These are phyloP conservation scores for Pollenia griseotomentosa DNA, from an alignment of 2,888 invertebrate genomes.

Conservation along the genomic window DNA sequence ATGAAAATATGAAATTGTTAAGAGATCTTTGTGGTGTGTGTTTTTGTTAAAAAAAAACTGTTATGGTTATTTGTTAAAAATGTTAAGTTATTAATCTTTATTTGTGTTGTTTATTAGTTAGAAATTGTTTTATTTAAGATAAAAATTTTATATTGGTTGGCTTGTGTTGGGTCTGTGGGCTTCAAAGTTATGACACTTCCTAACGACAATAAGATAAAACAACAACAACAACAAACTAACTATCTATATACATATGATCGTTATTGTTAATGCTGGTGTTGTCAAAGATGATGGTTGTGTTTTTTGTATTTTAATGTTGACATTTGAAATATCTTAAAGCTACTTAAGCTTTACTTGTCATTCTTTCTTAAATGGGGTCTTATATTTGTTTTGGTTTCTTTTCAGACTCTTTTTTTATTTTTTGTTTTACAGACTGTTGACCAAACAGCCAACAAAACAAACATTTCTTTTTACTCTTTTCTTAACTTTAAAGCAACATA, in stretches of 20 bases:
- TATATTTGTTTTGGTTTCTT: slow-evolving; percentile 61
- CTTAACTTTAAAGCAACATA: background rate
- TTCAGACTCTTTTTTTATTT: background rate
- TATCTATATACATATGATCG: slow-evolving; percentile 5
- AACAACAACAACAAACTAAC: slow-evolving; percentile 22
- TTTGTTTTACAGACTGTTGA: slow-evolving; percentile 30
- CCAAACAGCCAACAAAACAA: slow-evolving; percentile 56
- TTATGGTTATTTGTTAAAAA: slow-evolving; percentile 63
- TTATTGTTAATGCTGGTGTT: slow-evolving; percentile 41
- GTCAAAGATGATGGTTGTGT: slow-evolving; percentile 47
- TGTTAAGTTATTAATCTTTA: slow-evolving; percentile 50
- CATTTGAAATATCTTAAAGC: slow-evolving; percentile 73
- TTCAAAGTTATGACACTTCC: slow-evolving; percentile 71
- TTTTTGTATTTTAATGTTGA: slow-evolving; percentile 68
- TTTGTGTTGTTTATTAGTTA: slow-evolving; percentile 34
- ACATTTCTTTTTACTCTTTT: slow-evolving; percentile 49
- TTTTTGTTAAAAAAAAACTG: slow-evolving; percentile 35
- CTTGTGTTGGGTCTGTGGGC: slow-evolving; percentile 48
- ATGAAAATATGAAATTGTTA: slow-evolving; percentile 37
- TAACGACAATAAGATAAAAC: slow-evolving; percentile 10
- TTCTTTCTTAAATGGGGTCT: slow-evolving; percentile 69
- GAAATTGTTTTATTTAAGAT: slow-evolving; percentile 24
- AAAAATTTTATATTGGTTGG: slow-evolving; percentile 21
- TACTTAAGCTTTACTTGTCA: slow-evolving; percentile 74
- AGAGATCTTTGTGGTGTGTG: slow-evolving; percentile 55